Evolutionary conservation across 2,888 invertebrate genomes (phyloP).

Genomic region (Apomyelois bistriatella): DNA sequence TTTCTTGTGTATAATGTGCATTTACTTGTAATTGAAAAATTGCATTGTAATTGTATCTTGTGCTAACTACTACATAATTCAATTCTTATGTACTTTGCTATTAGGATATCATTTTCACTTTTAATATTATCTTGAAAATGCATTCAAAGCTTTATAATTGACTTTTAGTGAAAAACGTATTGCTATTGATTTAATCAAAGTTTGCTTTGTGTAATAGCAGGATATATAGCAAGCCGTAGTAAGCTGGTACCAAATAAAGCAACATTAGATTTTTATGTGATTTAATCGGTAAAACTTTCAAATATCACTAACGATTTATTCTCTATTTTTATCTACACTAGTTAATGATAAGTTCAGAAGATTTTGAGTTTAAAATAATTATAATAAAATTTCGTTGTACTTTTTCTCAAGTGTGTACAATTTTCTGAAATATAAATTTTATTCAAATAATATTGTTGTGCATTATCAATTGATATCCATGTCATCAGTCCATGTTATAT

Average conservation of each 20-base stretch:
- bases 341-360: slow-evolving; percentile 51
- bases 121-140: slow-evolving; percentile 35
- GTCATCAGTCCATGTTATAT: slow-evolving; percentile 47
- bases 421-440: slow-evolving; percentile 79
- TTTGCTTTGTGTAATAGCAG: slow-evolving; percentile 34
- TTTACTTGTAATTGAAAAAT: slow-evolving; percentile 34
- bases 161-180: slow-evolving; percentile 42
- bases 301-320: slow-evolving; percentile 51
- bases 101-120: slow-evolving; percentile 28
- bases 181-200: slow-evolving; percentile 28
- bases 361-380: slow-evolving; percentile 59
- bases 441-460: slow-evolving; percentile 55
- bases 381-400: slow-evolving; percentile 68
- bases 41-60: slow-evolving; percentile 35
- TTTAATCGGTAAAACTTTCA: slow-evolving; percentile 45
- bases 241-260: slow-evolving; percentile 53
- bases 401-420: slow-evolving; percentile 76
- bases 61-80: slow-evolving; percentile 32
- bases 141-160: slow-evolving; percentile 37
- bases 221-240: slow-evolving; percentile 39
- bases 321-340: slow-evolving; percentile 67
- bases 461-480: slow-evolving; percentile 49
- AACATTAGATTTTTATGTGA: slow-evolving; percentile 48
- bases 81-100: slow-evolving; percentile 39
- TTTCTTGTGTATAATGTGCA: slow-evolving; percentile 62